Evolutionary conservation across 1,140 invertebrate species (phyloP).

Genomic region (Dolichoris vasculosae): DNA sequence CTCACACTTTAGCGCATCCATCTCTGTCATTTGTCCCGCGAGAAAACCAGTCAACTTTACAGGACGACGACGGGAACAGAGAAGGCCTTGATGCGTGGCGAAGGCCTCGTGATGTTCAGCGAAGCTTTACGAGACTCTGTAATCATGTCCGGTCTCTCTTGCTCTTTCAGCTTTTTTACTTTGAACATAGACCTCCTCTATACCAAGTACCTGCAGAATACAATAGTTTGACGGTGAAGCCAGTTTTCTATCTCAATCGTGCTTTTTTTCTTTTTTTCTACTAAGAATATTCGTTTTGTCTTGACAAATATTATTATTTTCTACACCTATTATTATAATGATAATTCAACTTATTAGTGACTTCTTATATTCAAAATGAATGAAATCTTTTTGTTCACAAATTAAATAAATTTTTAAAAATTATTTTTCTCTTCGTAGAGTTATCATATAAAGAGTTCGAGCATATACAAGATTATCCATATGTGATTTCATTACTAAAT

Average conservation of each 20-base stretch:
- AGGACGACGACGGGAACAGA: neutral
- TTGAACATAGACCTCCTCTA: neutral
- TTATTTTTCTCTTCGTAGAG: slow-evolving; percentile 34
- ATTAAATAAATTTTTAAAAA: neutral
- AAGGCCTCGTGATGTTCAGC: slow-evolving; percentile 72
- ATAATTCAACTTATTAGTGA: slow-evolving; percentile 26
- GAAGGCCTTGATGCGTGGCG: slow-evolving; percentile 71
- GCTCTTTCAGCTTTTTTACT: neutral
- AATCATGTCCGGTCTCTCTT: slow-evolving; percentile 72
- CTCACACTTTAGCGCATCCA: slow-evolving; percentile 4
- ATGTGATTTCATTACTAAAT: slow-evolving; percentile 1
- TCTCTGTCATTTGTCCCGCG: slow-evolving; percentile 7
- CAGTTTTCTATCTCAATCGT: slow-evolving; percentile 13
- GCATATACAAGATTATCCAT: neutral
- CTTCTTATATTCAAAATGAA: neutral
- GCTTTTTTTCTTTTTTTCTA: slow-evolving; percentile 12
- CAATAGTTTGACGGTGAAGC: slow-evolving; percentile 2
- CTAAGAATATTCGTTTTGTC: neutral
- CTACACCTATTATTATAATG: slow-evolving; percentile 23
- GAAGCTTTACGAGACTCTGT: slow-evolving; percentile 71
- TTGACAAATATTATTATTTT: slow-evolving; percentile 6
- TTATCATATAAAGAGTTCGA: neutral
- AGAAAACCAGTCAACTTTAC: neutral
- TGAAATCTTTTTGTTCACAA: neutral
- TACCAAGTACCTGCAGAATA: neutral